A percentile compares a stretch with the other conserved stretches of the same genome.
phyloP scores from a whole-genome alignment of 2,888 invertebrate species.

The Scelioninae gen. 2 region DNA sequence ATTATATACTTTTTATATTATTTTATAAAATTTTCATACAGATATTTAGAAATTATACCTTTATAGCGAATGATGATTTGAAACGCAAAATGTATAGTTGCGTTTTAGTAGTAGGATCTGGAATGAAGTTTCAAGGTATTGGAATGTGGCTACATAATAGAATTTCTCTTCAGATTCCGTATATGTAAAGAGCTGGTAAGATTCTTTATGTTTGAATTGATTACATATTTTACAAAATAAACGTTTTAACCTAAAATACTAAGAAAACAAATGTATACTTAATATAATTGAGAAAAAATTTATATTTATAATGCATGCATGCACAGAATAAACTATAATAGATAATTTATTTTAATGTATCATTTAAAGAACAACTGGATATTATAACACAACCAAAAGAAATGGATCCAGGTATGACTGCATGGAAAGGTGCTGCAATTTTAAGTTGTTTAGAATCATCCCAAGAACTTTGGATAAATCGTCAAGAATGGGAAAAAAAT shows the following conservation, averaged over 20 bases:
- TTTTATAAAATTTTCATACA: not conserved
- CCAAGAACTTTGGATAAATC: slow-evolving; percentile 93
- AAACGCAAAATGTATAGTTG: slow-evolving; percentile 96
- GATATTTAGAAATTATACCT: not conserved
- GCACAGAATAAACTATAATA: no score
- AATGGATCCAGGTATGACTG: slow-evolving; percentile 91
- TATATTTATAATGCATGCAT: no score
- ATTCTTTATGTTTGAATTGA: no score
- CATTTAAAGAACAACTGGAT: slow-evolving; percentile 91
- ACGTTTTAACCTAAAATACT: no score
- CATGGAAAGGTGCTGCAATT: slow-evolving; percentile 97
- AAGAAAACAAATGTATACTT: no score
- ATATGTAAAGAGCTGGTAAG: slow-evolving; percentile 82
- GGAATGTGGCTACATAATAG: slow-evolving; percentile 92
- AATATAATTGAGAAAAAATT: no score
- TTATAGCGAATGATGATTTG: slow-evolving; percentile 85
- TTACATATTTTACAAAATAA: no score
- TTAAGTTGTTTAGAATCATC: slow-evolving; percentile 95
- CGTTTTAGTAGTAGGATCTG: slow-evolving; percentile 93
- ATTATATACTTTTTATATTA: not conserved
- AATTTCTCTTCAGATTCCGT: slow-evolving; percentile 88
- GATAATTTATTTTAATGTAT: no score
- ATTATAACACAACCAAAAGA: slow-evolving; percentile 94
- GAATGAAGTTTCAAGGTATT: slow-evolving; percentile 90
- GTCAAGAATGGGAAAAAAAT: slow-evolving; percentile 89